Base-by-base conservation (phyloP, 2,888 invertebrate species). In the Miltochrista miniata region DNA sequence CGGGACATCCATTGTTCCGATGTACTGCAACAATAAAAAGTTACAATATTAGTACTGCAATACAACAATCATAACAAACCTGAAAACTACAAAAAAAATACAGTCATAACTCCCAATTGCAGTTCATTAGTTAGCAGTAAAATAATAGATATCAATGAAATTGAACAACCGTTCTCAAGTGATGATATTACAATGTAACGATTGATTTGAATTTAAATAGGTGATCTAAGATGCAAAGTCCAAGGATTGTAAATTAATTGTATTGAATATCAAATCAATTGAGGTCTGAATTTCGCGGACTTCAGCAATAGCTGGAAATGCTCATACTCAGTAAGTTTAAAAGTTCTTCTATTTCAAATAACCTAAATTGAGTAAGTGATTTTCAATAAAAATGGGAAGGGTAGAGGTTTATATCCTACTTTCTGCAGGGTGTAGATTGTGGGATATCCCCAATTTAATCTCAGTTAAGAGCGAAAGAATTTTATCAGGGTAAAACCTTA, bases 1-100 rank as follows among this genome's bases (percentile, higher is more conserved):
- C 13, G 98, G 97, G 71, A 99, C 98, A 87, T 99, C 99, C 95
- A 99, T 94, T 63, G 98, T 98, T 66, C 99, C 99, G 83, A 99
- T 99, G 89, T 98, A 98, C 99, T 99, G 95, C 45, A 78, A 96
- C 95, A 74, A 85, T n/a, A 83, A 53, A 37, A 35, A 9, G 9
- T 40, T 9, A 41, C 13, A 45, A 35, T 34, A 13, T 36, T 5
- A 3, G 13, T 41, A 14, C 11, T 15, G 14, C 14, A 30, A 41
- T 11, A 24, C 45, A 78, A 96, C 95, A 74, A 24, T n/a, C 18
- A 24, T 7, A 8, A 39, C 18, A 24, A 24, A 24, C 18, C n/a
- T 24, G 5, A 24, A 24, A 24, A 24, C 5, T 24, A 24, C 5
- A 24, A 24, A 4, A n/a, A 24, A 24, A 5, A 24, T 5, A 24